phyloP scores from a whole-genome alignment of 2,888 invertebrate genomes.

The Horisme vitalbata region DNA sequence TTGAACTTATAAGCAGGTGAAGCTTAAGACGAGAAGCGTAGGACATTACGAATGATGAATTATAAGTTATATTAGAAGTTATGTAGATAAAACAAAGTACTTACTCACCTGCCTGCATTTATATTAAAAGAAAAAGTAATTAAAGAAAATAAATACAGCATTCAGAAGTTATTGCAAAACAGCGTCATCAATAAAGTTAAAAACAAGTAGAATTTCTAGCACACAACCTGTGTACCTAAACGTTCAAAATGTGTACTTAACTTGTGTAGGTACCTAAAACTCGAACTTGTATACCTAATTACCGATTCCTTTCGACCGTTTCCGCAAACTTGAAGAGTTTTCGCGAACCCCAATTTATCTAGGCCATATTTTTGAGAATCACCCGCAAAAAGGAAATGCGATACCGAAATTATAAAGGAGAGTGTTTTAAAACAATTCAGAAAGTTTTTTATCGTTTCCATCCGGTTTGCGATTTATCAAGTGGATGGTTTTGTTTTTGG shows the following conservation, averaged over 20 bases:
- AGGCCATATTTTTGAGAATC: conserved; percentile 60
- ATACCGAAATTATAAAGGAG: conserved; percentile 64
- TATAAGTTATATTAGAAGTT: no score
- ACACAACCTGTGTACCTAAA: conserved; percentile 3
- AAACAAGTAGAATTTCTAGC: background rate
- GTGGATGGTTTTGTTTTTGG: conserved; percentile 42
- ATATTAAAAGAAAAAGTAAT: conserved; percentile 10
- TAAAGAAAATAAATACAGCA: conserved; percentile 8
- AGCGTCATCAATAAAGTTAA: background rate
- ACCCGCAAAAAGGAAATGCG: conserved; percentile 53
- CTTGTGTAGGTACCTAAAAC: no score
- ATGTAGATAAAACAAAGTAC: no score
- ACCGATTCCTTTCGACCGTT: conserved; percentile 59
- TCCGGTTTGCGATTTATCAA: conserved; percentile 61
- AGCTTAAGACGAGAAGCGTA: no score
- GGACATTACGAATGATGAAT: no score
- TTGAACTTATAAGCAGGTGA: no score
- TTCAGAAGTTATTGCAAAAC: conserved; percentile 12
- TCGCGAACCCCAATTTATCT: conserved; percentile 53
- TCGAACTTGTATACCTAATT: conserved; percentile 41
- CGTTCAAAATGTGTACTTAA: conserved; percentile 52
- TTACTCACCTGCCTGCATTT: no score
- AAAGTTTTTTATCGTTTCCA: conserved; percentile 60
- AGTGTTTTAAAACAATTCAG: conserved; percentile 61
- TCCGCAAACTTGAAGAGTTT: conserved; percentile 54